Conservation (phyloP, 2,113 vertebrate species). For the Phrynosoma blainvillii region DNA sequence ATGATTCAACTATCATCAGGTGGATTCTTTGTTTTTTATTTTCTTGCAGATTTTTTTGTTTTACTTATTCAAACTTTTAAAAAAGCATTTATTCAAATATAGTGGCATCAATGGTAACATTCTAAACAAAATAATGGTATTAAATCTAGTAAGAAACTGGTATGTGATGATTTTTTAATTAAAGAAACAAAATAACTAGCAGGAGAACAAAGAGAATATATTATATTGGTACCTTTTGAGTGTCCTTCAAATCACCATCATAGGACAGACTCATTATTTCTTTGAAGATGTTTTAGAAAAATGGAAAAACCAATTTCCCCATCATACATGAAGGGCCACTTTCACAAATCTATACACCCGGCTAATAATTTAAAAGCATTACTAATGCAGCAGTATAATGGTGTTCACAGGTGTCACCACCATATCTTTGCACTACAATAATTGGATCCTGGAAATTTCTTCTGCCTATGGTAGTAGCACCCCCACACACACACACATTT, state of each 20-base stretch:
- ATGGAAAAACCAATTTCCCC: too few species aligned
- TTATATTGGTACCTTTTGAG: neutral
- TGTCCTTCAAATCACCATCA: neutral
- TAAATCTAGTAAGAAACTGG: neutral
- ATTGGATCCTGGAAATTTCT: too few species aligned
- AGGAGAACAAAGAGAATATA: neutral
- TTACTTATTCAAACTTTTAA: neutral
- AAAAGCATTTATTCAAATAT: neutral
- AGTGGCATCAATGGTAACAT: neutral
- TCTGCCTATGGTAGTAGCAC: too few species aligned
- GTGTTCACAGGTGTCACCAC: neutral
- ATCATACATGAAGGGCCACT: neutral
- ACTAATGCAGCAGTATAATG: neutral
- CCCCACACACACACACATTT: too few species aligned
- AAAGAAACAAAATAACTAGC: neutral
- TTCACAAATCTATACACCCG: neutral
- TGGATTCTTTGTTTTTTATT: neutral
- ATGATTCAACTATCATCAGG: too few species aligned
- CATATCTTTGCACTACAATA: neutral
- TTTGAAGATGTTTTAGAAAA: neutral
- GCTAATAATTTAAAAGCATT: neutral
- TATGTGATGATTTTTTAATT: neutral
- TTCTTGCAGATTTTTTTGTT: neutral
- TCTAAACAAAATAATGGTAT: neutral
- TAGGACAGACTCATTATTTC: neutral